phyloP scores from a whole-genome alignment of 2,797 vertebrate genomes.

The Acrossocheilus wenchowensis region DNA sequence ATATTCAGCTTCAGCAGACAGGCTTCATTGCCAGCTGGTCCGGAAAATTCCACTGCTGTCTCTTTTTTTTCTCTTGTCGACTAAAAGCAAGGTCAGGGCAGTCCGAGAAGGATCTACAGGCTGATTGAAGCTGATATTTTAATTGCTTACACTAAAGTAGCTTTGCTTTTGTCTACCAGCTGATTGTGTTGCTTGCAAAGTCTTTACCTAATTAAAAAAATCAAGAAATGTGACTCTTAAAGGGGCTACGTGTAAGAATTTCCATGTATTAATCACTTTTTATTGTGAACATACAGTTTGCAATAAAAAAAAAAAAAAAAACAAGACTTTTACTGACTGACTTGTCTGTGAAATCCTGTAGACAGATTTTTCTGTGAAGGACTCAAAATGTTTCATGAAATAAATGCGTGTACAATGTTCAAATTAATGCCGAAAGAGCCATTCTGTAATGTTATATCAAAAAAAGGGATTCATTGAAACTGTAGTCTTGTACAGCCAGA shows the following conservation, averaged over 20 bases:
- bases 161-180: slow-evolving; percentile 52
- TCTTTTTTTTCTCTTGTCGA: slow-evolving; percentile 61
- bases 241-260: not conserved
- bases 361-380: not conserved
- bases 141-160: slow-evolving; percentile 68
- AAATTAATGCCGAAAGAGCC: too few species aligned
- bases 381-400: too few species aligned
- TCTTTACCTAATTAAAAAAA: not conserved
- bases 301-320: not conserved
- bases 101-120: slow-evolving; percentile 72
- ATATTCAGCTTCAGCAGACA: slow-evolving; percentile 68
- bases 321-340: not conserved
- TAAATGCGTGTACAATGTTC: too few species aligned
- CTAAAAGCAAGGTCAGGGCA: slow-evolving; percentile 71
- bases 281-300: not conserved
- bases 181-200: not conserved
- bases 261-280: not conserved
- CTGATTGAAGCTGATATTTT: slow-evolving; percentile 76
- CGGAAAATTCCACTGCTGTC: slow-evolving; percentile 71
- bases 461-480: too few species aligned
- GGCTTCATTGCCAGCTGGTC: slow-evolving; percentile 67
- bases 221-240: not conserved
- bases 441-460: not conserved
- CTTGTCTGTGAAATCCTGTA: not conserved
- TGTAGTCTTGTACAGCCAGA: not conserved